Base-by-base conservation (phyloP, 2,888 invertebrate species). In the Tanytarsus gracilentus region DNA sequence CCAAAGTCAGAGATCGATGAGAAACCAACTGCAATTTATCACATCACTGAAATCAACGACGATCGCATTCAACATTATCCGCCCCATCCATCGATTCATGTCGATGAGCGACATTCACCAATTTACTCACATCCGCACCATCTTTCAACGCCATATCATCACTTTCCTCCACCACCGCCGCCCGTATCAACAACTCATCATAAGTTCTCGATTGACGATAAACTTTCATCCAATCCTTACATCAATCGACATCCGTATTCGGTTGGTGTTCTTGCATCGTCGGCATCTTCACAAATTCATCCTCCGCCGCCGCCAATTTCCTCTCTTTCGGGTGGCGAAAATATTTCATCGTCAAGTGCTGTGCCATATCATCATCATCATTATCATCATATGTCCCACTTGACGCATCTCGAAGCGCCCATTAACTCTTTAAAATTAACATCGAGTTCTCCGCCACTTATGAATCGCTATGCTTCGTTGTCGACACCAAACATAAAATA, bases 401-500 rank as follows among this genome's bases (percentile, higher is more conserved):
- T 58, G 25, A 44, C 58, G 3, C 58, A 58, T 27, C 16, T 58
- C 5, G 58, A 58, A 16, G 14, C 48, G 11, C 33, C 58, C 16
- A 58, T 55, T n/a, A 55, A 55, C 26, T 33, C 55, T 8, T 33
- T 58, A 30, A 58, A 58, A 30, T 21, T 58, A 4, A 16, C 51
- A 7, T 11, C 51, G 4, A n/a, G 29, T 14, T 51, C 51, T 18
- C 11, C 25, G 21, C 11, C 29, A 5, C 18, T 44, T 9, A 48
- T 58, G 7, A 58, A 44, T 33, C 58, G 48, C 4, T 33, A 36
- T 11, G 40, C 26, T 2, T 23, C 40, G 7, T 40, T 25, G n/a
- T 44, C 53, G n/a, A 58, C 58, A 5, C 58, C 58, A 21, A 58
- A 58, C 23, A 58, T 58, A 16, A 58, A 58, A 33, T 58, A 58